Percentiles rank a stretch among this genome's conserved stretches.
Conservation (phyloP, 2,113 vertebrate species). For the Tragelaphus buxtoni region DNA sequence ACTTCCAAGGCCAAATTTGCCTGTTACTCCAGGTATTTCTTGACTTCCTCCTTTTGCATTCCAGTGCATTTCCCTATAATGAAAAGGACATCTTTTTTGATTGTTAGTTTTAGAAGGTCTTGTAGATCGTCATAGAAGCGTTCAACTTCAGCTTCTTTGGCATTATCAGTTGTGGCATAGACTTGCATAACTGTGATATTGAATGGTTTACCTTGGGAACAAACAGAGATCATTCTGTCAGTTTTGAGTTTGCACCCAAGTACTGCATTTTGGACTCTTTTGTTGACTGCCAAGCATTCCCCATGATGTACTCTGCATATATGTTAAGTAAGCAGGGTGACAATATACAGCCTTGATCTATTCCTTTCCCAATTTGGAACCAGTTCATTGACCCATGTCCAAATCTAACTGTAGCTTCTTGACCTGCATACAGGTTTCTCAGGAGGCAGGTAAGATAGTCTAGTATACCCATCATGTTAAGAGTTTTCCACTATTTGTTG, state of each 20-base stretch:
- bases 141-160: neutral
- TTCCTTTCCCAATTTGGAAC: neutral
- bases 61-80: neutral
- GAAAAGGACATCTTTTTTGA: neutral
- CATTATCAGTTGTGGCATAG: neutral
- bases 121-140: neutral
- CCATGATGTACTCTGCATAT: neutral
- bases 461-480: neutral
- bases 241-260: neutral
- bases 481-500: neutral
- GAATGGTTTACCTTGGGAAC: neutral
- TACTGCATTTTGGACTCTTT: neutral
- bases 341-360: neutral
- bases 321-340: neutral
- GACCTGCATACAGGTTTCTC: neutral
- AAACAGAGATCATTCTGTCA: neutral
- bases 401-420: neutral
- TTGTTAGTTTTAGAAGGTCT: neutral
- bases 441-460: neutral
- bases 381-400: neutral
- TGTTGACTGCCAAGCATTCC: neutral
- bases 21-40: neutral
- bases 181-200: neutral
- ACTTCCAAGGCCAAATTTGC: neutral
- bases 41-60: neutral